A percentile compares a stretch with the other conserved stretches of the same genome.
phyloP scores from a whole-genome alignment of 2,113 vertebrate species.

The Bubo bubo region DNA sequence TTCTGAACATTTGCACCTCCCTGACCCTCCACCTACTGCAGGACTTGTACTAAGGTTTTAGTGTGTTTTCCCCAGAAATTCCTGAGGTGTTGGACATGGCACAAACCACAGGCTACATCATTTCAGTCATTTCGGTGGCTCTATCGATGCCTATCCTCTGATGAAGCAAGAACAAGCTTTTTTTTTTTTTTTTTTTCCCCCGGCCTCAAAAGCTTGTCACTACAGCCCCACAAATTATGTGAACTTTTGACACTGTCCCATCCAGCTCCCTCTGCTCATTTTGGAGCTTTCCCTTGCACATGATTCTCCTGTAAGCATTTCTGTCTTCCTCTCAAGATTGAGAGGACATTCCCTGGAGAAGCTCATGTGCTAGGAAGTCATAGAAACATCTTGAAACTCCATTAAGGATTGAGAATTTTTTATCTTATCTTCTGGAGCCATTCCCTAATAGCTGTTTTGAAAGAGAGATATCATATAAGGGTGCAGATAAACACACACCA shows the following conservation, averaged over 20 bases:
- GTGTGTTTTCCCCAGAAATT: neutral
- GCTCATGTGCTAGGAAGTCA: neutral
- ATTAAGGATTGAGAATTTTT: neutral
- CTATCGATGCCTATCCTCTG: neutral
- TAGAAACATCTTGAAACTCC: neutral
- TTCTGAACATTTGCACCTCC: neutral
- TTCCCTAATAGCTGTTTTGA: neutral
- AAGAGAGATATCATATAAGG: neutral
- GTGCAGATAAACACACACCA: neutral
- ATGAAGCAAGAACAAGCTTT: neutral
- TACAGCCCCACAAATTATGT: neutral
- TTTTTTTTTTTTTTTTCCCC: too few relatives aligned
- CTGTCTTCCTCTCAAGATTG: neutral
- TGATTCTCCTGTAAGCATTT: neutral
- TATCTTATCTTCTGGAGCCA: neutral
- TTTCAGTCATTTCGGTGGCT: neutral
- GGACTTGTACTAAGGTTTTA: neutral
- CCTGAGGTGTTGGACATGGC: neutral
- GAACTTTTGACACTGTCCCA: neutral
- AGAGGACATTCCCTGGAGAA: neutral
- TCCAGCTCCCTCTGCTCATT: neutral
- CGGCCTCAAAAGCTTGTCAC: neutral
- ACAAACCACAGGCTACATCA: neutral
- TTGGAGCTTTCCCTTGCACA: neutral
- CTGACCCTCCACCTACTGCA: neutral